phyloP scores from a whole-genome alignment of 1,140 invertebrate species.

The Anadara kagoshimensis region DNA sequence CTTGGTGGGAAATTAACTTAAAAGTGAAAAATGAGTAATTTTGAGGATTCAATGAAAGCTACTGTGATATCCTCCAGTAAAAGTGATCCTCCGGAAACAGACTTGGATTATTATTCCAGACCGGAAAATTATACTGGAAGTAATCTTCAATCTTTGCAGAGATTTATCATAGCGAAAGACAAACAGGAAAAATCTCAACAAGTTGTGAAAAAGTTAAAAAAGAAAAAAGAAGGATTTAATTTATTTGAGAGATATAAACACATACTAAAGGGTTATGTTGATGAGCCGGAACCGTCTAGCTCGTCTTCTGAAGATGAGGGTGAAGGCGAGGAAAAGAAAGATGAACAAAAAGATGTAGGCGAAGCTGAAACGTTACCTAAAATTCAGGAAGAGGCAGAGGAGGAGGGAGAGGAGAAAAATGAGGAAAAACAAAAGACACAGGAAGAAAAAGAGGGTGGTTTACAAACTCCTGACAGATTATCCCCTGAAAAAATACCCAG shows the following conservation, averaged over 20 bases:
- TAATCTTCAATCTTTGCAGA: slow-evolving; percentile 53
- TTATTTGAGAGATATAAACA: slow-evolving; percentile 52
- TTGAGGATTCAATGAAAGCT: no score
- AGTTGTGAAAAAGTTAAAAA: slow-evolving; percentile 39
- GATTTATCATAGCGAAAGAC: slow-evolving; percentile 45
- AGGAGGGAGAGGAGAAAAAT: slow-evolving; percentile 10
- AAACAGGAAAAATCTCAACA: slow-evolving; percentile 48
- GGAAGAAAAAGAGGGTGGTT: background rate
- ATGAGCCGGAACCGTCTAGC: slow-evolving; percentile 19
- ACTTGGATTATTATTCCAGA: slow-evolving; percentile 62
- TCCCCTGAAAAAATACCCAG: background rate
- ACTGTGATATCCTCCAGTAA: no score
- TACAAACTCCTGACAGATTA: background rate
- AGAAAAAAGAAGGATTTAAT: slow-evolving; percentile 48
- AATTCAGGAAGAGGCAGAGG: slow-evolving; percentile 16
- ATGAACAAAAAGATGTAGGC: slow-evolving; percentile 23
- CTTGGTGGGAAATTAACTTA: no score
- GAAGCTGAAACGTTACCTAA: background rate
- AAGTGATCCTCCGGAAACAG: slow-evolving; percentile 53
- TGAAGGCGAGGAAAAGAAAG: slow-evolving; percentile 33
- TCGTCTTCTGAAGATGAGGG: slow-evolving; percentile 25
- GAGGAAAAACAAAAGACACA: background rate
- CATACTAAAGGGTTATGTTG: slow-evolving; percentile 47
- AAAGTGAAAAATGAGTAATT: no score
- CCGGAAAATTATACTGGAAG: slow-evolving; percentile 67